A percentile compares a stretch with the other conserved stretches of the same genome.
Conservation (phyloP, 1,140 invertebrate genomes). For the Pentalonia nigronervosa region DNA sequence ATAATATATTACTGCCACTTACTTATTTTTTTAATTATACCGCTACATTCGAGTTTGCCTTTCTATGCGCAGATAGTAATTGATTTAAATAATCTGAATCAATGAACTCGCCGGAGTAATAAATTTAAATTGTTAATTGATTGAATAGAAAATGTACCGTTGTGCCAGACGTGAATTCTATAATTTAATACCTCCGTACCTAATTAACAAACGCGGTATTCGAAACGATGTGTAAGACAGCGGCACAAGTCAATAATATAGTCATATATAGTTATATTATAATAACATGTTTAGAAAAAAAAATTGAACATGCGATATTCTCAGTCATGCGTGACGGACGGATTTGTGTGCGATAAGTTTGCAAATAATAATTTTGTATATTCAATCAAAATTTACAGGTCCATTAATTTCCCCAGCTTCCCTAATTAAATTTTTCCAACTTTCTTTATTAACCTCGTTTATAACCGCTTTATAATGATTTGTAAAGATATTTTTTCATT, state of each 20-base stretch:
- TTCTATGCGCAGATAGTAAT: background rate
- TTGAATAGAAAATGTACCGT: background rate
- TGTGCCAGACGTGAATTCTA: background rate
- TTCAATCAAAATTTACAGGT: background rate
- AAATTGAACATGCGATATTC: background rate
- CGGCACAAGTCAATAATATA: background rate
- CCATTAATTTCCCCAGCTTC: no score
- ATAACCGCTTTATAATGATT: no score
- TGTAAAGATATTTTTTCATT: no score
- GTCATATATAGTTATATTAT: background rate
- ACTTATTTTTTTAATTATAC: slow-evolving; percentile 7
- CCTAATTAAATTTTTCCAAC: no score
- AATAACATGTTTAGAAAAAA: background rate
- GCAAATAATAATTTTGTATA: background rate
- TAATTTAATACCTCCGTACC: slow-evolving; percentile 3
- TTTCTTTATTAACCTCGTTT: no score
- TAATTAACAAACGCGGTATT: background rate
- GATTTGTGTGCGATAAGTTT: background rate
- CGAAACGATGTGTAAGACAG: background rate
- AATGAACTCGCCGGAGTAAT: background rate
- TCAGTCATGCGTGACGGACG: background rate
- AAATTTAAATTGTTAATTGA: slow-evolving; percentile 25
- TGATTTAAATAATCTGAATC: slow-evolving; percentile 8
- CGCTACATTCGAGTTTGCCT: background rate
- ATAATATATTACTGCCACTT: background rate